Base-by-base conservation (phyloP, 2,113 vertebrate genomes). In the Trichechus manatus region DNA sequence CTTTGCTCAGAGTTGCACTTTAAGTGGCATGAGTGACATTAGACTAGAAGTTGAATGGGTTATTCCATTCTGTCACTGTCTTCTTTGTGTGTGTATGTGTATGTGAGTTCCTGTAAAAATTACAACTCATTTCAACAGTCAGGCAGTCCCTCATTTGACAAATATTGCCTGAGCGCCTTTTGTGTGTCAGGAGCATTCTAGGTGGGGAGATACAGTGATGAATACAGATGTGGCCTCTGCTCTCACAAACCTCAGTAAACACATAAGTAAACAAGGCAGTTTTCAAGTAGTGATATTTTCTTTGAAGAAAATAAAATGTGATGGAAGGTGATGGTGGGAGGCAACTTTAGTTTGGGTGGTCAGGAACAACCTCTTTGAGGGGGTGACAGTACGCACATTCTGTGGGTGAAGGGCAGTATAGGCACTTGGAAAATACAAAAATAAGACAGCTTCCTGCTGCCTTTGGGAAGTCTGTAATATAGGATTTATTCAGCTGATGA, bases 221-320 rank as follows among this genome's bases (percentile, higher is more conserved):
- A 92, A 70, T 70, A 31, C 9, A 86, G 68, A 6, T 27, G 5
- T 8, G 10, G 33, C 50, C 5, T 85, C 44, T 80, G 27, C 39
- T 74, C 50, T 86, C 44, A 56, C 1, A 59, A 44, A 93, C 39
- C 20, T 94, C 72, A 39, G 0, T 68, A 88, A 74, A 87, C 72
- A 53, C 77, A 36, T 15, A 47, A 72, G 61, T 59, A 82, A 83
- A 36, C 36, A 79, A 87, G 87, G 56, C 29, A 7, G n/a, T 80
- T 94, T 94, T 91, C 33, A 53, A 85, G 85, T 29, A 88, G 39
- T 61, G 11, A 15, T 47, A 63, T 36, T 95, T 93, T 85, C 79
- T 79, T 44, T 39, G 33, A 90, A 53, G 83, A 20, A 89, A 79
- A 86, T 75, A 89, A 90, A 87, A 87, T 79, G 81, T 74, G 63